phyloP scores from a whole-genome alignment of 2,888 invertebrate genomes.

The Cenopis cana region DNA sequence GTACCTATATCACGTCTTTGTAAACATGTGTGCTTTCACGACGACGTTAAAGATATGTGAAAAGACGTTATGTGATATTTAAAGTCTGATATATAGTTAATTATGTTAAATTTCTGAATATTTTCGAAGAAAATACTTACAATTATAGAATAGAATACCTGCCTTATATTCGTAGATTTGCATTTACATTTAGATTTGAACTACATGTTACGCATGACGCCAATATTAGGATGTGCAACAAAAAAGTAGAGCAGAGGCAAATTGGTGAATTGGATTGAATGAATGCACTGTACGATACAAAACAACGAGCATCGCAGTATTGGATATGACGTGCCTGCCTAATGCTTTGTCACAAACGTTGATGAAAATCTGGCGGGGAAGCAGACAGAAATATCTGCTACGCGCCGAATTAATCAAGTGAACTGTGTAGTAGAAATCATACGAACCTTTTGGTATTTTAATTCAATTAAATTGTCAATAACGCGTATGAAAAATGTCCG shows the following conservation, averaged over 20 bases:
- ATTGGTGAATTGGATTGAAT: slow-evolving; percentile 36
- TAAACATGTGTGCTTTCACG: too few relatives aligned
- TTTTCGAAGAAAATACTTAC: neutral
- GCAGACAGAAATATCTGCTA: neutral
- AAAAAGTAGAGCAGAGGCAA: slow-evolving; percentile 17
- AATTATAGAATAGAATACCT: neutral
- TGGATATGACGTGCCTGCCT: slow-evolving; percentile 25
- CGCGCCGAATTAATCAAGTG: too few relatives aligned
- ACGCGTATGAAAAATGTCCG: too few relatives aligned
- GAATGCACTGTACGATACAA: slow-evolving; percentile 32
- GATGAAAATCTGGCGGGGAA: slow-evolving; percentile 26
- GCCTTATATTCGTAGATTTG: neutral
- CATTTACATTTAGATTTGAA: slow-evolving; percentile 14
- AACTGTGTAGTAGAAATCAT: too few relatives aligned
- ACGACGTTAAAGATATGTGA: neutral
- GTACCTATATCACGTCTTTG: too few relatives aligned
- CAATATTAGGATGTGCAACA: slow-evolving; percentile 20
- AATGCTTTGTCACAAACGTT: slow-evolving; percentile 24
- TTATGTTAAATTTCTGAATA: neutral
- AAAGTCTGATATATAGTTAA: neutral
- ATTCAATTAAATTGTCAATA: too few relatives aligned
- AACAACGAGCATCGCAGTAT: slow-evolving; percentile 21
- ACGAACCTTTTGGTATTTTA: too few relatives aligned
- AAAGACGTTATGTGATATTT: neutral
- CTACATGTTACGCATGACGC: slow-evolving; percentile 23